Evolutionary conservation across 2,797 vertebrate species (phyloP).

Genomic region (Brotula barbata): DNA sequence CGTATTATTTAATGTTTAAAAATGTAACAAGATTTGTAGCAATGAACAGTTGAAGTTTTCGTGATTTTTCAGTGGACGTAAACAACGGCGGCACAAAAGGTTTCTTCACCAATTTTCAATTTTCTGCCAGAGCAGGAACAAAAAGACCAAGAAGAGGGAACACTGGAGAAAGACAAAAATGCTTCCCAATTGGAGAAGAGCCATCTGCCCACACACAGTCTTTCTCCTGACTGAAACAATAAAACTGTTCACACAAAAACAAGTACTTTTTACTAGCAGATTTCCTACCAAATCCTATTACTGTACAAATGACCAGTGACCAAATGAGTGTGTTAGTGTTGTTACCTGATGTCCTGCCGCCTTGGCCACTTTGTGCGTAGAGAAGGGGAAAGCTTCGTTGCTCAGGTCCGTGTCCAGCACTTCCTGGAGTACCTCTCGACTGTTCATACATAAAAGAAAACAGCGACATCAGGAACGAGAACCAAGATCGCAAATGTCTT

Average conservation of each 20-base stretch:
- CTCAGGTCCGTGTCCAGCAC: slow-evolving; percentile 89
- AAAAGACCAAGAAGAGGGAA: slow-evolving; percentile 6
- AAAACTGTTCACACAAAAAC: slow-evolving; percentile 31
- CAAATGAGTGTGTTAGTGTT: slow-evolving; percentile 2
- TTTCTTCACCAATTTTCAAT: slow-evolving; percentile 6
- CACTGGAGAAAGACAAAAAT: no score
- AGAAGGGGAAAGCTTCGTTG: slow-evolving; percentile 92
- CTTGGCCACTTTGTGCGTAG: slow-evolving; percentile 85
- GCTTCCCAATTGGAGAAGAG: slow-evolving; percentile 13
- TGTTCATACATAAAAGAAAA: slow-evolving; percentile 54
- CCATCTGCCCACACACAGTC: slow-evolving; percentile 18
- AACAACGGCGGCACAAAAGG: slow-evolving; percentile 3
- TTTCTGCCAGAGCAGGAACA: neutral
- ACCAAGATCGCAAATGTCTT: no score
- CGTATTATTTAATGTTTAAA: no score
- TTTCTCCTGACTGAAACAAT: slow-evolving; percentile 24
- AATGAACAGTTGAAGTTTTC: slow-evolving; percentile 22
- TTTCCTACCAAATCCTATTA: slow-evolving; percentile 29
- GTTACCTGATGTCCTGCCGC: slow-evolving; percentile 87
- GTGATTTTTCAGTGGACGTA: neutral
- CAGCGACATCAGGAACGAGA: no score
- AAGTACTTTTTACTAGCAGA: no score
- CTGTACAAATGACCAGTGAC: slow-evolving; percentile 8
- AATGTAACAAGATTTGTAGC: no score
- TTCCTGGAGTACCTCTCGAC: slow-evolving; percentile 88